Percentiles rank a stretch among this genome's conserved stretches.
Conservation (phyloP, 1,140 invertebrate genomes). For the Pomacea maculata region DNA sequence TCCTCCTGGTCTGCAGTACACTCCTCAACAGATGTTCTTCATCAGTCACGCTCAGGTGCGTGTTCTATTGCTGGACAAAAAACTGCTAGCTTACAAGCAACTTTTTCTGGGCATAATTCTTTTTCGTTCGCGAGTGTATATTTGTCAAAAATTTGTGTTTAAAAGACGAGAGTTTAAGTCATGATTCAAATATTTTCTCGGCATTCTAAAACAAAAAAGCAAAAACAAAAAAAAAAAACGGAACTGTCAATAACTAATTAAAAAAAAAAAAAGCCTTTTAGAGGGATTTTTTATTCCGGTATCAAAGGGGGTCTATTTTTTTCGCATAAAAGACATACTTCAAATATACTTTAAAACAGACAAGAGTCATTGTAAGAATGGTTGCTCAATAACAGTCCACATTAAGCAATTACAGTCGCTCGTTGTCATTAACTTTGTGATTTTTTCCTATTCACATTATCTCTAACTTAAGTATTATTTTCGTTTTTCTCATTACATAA, state of each 20-base stretch:
- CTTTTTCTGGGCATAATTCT: neutral
- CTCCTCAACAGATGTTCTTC: constrained; percentile 18
- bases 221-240: too few species aligned
- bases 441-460: neutral
- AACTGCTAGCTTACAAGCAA: neutral
- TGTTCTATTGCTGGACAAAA: too few species aligned
- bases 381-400: neutral
- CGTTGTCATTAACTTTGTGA: neutral
- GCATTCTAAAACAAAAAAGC: too few species aligned
- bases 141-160: neutral
- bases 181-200: neutral
- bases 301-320: too few species aligned
- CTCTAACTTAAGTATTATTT: neutral
- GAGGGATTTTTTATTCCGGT: too few species aligned
- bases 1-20: constrained; percentile 4
- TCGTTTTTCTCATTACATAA: neutral
- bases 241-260: too few species aligned
- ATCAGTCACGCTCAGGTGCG: constrained; percentile 22
- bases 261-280: too few species aligned
- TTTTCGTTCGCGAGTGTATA: neutral
- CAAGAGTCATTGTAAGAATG: too few species aligned
- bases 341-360: too few species aligned
- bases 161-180: neutral
- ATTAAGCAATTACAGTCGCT: neutral
- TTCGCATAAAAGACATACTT: too few species aligned